A percentile compares a stretch with the other conserved stretches of the same genome.
Evolutionary conservation across 2,888 invertebrate genomes (phyloP).

Genomic region (Bellardia bayeri): DNA sequence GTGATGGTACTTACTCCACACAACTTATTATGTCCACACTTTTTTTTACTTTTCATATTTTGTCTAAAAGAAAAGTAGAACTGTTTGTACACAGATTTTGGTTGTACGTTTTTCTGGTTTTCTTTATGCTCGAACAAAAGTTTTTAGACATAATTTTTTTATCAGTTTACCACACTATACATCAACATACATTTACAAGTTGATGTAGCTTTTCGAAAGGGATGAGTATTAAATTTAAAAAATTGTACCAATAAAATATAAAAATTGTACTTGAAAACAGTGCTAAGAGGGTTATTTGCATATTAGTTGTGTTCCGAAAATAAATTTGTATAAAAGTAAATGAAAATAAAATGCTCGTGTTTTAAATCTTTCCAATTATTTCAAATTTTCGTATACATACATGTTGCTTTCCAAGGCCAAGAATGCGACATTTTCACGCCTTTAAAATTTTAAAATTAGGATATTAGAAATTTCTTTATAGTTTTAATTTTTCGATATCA

Average conservation of each 20-base stretch:
- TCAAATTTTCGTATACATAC: too few relatives aligned
- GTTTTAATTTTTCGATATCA: too few relatives aligned
- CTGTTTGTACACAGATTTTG: conserved; percentile 63
- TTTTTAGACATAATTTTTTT: conserved; percentile 68
- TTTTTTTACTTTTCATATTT: conserved; percentile 40
- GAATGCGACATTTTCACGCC: too few relatives aligned
- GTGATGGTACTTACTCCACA: conserved; percentile 9
- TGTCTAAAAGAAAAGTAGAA: conserved; percentile 45
- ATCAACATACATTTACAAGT: conserved; percentile 11
- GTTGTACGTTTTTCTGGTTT: conserved; percentile 41
- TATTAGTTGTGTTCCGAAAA: too few relatives aligned
- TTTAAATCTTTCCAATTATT: too few relatives aligned
- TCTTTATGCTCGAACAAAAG: conserved; percentile 50
- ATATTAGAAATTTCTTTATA: too few relatives aligned
- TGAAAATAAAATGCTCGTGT: too few relatives aligned
- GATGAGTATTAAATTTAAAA: neutral
- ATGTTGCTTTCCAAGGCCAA: too few relatives aligned
- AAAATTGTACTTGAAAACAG: neutral
- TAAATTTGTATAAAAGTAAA: too few relatives aligned
- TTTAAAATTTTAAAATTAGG: too few relatives aligned
- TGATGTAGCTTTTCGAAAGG: neutral
- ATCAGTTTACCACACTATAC: conserved; percentile 59
- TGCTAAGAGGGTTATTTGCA: too few relatives aligned
- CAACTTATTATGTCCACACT: conserved; percentile 76
- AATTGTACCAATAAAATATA: neutral